These are phyloP conservation scores for Apodemus agrarius DNA, from an alignment of 2,797 vertebrate genomes.

Conservation along the genomic window DNA sequence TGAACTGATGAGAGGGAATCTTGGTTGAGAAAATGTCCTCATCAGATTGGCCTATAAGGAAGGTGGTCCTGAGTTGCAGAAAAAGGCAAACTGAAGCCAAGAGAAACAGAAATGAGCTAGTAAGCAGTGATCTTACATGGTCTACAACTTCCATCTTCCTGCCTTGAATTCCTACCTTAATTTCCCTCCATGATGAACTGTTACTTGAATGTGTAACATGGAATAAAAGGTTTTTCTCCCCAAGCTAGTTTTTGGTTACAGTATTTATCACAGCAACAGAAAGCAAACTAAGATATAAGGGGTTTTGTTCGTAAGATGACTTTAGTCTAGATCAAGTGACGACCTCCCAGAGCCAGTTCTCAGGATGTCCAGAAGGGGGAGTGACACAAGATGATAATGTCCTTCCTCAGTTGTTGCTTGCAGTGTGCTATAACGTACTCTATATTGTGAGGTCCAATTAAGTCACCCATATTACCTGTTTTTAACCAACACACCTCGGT, in stretches of 20 bases:
- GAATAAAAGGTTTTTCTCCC: neutral
- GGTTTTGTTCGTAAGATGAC: neutral
- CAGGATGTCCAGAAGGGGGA: neutral
- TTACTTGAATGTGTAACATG: neutral
- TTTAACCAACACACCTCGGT: neutral
- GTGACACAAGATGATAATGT: neutral
- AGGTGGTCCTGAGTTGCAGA: neutral
- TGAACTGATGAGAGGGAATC: neutral
- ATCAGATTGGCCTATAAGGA: neutral
- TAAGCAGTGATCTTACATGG: neutral
- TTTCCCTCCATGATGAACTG: neutral
- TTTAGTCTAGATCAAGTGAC: neutral
- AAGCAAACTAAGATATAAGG: neutral
- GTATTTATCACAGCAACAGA: neutral
- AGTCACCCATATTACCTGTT: neutral
- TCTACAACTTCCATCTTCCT: neutral
- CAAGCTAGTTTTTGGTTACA: neutral
- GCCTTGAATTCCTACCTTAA: neutral
- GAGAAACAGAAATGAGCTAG: neutral
- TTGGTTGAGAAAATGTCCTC: neutral
- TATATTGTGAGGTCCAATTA: neutral
- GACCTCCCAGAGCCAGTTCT: neutral
- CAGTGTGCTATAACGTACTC: neutral
- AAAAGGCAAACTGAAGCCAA: neutral
- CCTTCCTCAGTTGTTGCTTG: neutral